These are phyloP conservation scores for Barbus barbus DNA, from an alignment of 2,113 vertebrate species.

Conservation along the genomic window DNA sequence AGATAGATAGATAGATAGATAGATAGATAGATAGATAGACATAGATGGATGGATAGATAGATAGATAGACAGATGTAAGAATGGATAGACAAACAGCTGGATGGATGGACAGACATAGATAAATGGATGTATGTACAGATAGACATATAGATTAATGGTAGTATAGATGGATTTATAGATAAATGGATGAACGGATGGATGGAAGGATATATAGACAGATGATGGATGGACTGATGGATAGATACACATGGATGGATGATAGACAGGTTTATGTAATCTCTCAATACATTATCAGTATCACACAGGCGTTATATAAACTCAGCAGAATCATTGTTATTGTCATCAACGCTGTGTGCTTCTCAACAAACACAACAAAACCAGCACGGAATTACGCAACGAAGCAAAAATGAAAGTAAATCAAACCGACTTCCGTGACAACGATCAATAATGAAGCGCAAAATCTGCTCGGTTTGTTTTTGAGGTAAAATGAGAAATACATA, in stretches of 20 bases:
- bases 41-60: background rate
- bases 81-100: background rate
- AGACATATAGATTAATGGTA: too few species aligned
- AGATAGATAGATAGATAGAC: background rate
- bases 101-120: too few species aligned
- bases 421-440: background rate
- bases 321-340: constrained; percentile 70
- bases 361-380: background rate
- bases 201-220: too few species aligned
- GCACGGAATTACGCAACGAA: background rate
- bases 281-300: background rate
- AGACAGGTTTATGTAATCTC: background rate
- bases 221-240: background rate
- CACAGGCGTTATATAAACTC: constrained; percentile 74
- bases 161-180: too few species aligned
- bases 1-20: background rate
- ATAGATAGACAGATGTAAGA: background rate
- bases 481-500: background rate
- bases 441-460: background rate
- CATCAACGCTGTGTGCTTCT: background rate
- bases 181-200: too few species aligned
- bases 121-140: too few species aligned
- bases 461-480: background rate
- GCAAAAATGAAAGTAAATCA: constrained; percentile 40
- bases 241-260: too few species aligned